A percentile compares a stretch with the other conserved stretches of the same genome.
Evolutionary conservation across 1,140 invertebrate species (phyloP).

Genomic region (Medauroidea extradentata): DNA sequence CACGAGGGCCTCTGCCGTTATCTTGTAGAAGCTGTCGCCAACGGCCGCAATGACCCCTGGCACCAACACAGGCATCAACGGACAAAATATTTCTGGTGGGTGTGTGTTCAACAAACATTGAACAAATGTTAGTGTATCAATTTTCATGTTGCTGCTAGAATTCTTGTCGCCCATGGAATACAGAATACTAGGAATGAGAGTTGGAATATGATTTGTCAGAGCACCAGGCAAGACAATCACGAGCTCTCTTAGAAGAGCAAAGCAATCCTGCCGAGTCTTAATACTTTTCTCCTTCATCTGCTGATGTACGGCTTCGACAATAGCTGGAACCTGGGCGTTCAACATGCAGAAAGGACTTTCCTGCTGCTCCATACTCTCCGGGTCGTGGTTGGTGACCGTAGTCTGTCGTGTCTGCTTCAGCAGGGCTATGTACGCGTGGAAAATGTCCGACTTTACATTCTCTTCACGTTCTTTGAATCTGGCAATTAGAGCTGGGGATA

Average conservation of each 20-base stretch:
- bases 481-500: slow-evolving; percentile 85
- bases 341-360: slow-evolving; percentile 35
- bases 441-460: slow-evolving; percentile 97
- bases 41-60: slow-evolving; percentile 85
- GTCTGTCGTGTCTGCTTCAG: slow-evolving; percentile 80
- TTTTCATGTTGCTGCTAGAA: slow-evolving; percentile 97
- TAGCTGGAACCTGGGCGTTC: slow-evolving; percentile 41
- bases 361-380: slow-evolving; percentile 74
- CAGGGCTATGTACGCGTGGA: slow-evolving; percentile 93
- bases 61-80: slow-evolving; percentile 77
- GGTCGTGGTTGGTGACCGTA: slow-evolving; percentile 57
- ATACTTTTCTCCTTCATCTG: slow-evolving; percentile 93
- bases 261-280: slow-evolving; percentile 89
- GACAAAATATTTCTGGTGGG: slow-evolving; percentile 69
- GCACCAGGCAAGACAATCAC: slow-evolving; percentile 85
- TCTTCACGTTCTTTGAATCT: slow-evolving; percentile 98
- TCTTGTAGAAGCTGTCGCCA: slow-evolving; percentile 96
- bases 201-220: slow-evolving; percentile 76
- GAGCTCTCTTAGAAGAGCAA: slow-evolving; percentile 85
- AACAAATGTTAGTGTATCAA: slow-evolving; percentile 92
- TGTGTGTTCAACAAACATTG: slow-evolving; percentile 84
- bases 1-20: slow-evolving; percentile 89
- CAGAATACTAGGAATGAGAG: slow-evolving; percentile 84
- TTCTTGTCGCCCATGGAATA: slow-evolving; percentile 92
- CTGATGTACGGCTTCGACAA: slow-evolving; percentile 63